Evolutionary conservation across 2,797 vertebrate species (phyloP).

Genomic region (Pseudochromis fuscus): DNA sequence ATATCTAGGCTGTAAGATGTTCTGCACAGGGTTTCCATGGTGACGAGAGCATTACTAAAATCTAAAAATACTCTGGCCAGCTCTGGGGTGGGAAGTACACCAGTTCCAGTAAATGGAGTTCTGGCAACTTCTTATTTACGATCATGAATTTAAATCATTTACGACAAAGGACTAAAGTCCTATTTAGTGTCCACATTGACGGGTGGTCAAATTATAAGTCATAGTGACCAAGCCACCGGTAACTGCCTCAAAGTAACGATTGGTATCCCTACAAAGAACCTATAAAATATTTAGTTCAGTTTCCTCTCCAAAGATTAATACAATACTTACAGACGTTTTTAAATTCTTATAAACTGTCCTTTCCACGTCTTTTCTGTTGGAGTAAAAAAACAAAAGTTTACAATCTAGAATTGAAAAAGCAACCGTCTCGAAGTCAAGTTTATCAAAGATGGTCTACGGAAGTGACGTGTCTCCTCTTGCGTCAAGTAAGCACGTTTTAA

Average conservation of each 20-base stretch:
- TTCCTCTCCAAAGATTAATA: not conserved
- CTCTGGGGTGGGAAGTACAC: not conserved
- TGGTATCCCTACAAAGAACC: no score
- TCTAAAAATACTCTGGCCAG: constrained; percentile 28
- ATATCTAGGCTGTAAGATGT: constrained; percentile 20
- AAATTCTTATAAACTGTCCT: not conserved
- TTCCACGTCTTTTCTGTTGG: not conserved
- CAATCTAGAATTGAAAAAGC: no score
- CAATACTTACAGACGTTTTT: constrained; percentile 27
- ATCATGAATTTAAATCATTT: not conserved
- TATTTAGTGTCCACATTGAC: not conserved
- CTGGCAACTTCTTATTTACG: not conserved
- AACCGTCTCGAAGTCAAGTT: no score
- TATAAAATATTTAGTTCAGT: no score
- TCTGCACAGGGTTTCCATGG: constrained; percentile 16
- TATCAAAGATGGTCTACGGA: constrained; percentile 36
- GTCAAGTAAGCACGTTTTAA: no score
- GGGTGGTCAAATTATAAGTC: not conserved
- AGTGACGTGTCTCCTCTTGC: constrained; percentile 33
- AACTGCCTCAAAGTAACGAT: no score
- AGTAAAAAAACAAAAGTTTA: not conserved
- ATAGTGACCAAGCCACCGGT: not conserved
- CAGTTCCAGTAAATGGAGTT: constrained; percentile 25
- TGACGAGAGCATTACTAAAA: constrained; percentile 9
- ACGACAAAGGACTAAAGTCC: not conserved